Evolutionary conservation across 2,797 vertebrate species (phyloP).

Genomic region (Enteromius treurensis): DNA sequence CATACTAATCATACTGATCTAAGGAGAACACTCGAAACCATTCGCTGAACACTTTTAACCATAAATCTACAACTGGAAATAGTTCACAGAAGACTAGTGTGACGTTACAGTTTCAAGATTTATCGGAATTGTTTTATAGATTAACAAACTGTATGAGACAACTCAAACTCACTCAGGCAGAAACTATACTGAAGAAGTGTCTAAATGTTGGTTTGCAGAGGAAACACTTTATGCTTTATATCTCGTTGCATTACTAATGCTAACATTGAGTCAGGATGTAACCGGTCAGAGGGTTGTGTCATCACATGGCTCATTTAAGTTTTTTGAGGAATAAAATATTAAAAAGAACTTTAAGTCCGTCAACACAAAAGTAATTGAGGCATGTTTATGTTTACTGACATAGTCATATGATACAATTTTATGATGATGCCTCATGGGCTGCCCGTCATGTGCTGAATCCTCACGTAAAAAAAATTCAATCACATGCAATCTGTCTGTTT

Average conservation of each 20-base stretch:
- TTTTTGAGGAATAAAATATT: background rate
- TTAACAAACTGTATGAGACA: background rate
- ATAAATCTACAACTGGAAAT: background rate
- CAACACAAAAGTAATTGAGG: background rate
- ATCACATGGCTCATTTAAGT: background rate
- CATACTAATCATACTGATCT: background rate
- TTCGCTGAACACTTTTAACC: background rate
- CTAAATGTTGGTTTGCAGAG: background rate
- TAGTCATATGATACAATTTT: background rate
- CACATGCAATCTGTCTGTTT: slow-evolving; percentile 13
- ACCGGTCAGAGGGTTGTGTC: background rate
- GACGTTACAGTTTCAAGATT: background rate
- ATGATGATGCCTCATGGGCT: background rate
- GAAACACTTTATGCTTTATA: background rate
- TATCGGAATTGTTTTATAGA: background rate
- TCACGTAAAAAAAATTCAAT: background rate
- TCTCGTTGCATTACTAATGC: background rate
- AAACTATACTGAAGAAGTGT: background rate
- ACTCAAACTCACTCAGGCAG: background rate
- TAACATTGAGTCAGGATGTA: background rate
- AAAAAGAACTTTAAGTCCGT: background rate
- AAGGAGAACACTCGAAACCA: background rate
- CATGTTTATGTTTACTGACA: background rate
- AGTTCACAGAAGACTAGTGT: background rate
- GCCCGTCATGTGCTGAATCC: background rate